These are phyloP conservation scores for Drosophila punjabiensis DNA, from an alignment of 1,140 invertebrate genomes.

Conservation along the genomic window DNA sequence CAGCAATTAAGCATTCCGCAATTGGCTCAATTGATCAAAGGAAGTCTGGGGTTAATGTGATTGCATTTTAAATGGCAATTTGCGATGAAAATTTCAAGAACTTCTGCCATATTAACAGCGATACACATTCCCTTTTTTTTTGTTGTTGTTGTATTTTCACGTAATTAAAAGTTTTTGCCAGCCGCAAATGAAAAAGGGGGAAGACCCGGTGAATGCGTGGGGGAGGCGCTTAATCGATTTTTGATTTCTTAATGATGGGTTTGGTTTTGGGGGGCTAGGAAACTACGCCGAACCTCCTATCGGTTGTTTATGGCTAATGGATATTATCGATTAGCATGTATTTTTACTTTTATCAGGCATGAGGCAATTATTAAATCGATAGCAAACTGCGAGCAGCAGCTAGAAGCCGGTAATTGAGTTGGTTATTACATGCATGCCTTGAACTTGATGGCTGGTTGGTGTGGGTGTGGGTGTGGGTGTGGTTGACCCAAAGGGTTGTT, in stretches of 20 bases:
- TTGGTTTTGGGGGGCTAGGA: constrained; percentile 24
- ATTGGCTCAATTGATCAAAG: constrained; percentile 54
- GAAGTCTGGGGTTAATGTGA: constrained; percentile 42
- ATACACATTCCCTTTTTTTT: constrained; percentile 25
- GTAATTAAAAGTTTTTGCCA: constrained; percentile 70
- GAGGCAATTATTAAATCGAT: constrained; percentile 73
- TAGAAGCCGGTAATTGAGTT: constrained; percentile 48
- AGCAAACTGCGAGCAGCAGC: constrained; percentile 1
- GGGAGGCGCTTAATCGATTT: constrained; percentile 71
- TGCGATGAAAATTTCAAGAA: constrained; percentile 33
- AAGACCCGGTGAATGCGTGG: constrained; percentile 19
- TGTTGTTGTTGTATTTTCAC: constrained; percentile 11
- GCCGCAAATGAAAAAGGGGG: constrained; percentile 21
- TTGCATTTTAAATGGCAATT: constrained; percentile 53
- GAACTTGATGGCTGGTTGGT: constrained; percentile 55
- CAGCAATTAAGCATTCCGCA: constrained; percentile 51
- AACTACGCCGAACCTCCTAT: constrained; percentile 23
- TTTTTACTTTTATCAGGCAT: constrained; percentile 51
- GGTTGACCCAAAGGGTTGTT: constrained; percentile 24
- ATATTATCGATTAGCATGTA: constrained; percentile 58
- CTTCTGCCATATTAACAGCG: constrained; percentile 56
- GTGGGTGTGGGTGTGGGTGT: neutral
- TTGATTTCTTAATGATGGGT: constrained; percentile 74
- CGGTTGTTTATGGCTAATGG: constrained; percentile 51
- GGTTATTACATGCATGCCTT: constrained; percentile 49